Evolutionary conservation across 1,140 invertebrate genomes (phyloP).

Genomic region (Cotesia typhae): DNA sequence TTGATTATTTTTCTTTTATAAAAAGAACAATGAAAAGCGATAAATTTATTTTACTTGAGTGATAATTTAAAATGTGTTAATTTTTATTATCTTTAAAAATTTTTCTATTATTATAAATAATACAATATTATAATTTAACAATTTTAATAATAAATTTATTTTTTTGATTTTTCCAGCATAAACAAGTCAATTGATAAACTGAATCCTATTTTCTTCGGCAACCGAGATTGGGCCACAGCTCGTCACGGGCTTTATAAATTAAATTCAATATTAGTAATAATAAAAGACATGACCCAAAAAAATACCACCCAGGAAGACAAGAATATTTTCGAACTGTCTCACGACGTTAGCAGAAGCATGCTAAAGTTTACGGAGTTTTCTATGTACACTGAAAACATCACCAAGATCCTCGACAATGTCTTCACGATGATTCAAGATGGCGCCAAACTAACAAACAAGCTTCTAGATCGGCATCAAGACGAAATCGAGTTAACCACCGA

Average conservation of each 20-base stretch:
- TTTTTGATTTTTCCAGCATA: conserved; percentile 42
- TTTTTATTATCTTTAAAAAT: too few species aligned
- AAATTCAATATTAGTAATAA: conserved; percentile 47
- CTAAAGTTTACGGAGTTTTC: conserved; percentile 20
- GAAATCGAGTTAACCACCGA: conserved; percentile 46
- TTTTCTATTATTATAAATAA: too few species aligned
- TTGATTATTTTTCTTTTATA: too few species aligned
- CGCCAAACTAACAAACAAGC: conserved; percentile 47
- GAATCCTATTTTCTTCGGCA: conserved; percentile 48
- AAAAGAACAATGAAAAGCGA: too few species aligned
- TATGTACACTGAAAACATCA: conserved; percentile 43
- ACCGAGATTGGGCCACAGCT: conserved; percentile 47
- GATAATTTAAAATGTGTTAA: background rate
- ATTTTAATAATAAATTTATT: background rate
- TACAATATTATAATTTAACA: too few species aligned
- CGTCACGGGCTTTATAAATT: conserved; percentile 47
- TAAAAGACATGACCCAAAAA: conserved; percentile 41
- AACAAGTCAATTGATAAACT: conserved; percentile 48
- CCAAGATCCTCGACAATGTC: conserved; percentile 44
- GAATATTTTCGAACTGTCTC: conserved; percentile 34
- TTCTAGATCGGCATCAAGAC: conserved; percentile 46
- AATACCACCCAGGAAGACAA: background rate
- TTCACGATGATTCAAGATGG: conserved; percentile 49
- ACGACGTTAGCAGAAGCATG: conserved; percentile 32
- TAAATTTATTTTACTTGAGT: too few species aligned